Conservation (phyloP, 2,113 vertebrate species). For the Lanius ludovicianus region DNA sequence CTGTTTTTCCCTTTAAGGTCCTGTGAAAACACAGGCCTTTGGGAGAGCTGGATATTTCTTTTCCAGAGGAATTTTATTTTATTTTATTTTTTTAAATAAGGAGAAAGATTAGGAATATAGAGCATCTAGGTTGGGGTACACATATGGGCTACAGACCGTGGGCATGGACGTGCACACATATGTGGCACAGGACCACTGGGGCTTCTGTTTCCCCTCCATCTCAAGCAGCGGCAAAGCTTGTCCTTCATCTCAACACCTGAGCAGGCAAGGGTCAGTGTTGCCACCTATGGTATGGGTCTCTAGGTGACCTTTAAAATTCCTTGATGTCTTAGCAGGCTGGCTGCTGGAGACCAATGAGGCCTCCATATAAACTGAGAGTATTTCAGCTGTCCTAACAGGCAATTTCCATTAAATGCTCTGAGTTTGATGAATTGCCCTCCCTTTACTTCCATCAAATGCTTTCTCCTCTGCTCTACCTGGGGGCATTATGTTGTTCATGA, state of each 20-base stretch:
- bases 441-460: not conserved
- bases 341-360: not conserved
- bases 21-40: not conserved
- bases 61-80: not conserved
- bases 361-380: not conserved
- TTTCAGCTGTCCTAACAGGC: not conserved
- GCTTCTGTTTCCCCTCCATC: not conserved
- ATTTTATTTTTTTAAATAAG: not conserved
- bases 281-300: not conserved
- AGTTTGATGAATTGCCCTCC: not conserved
- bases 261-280: not conserved
- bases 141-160: not conserved
- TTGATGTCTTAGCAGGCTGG: not conserved
- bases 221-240: not conserved
- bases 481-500: not conserved
- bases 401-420: not conserved
- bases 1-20: not conserved
- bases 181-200: accelerated
- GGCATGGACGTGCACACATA: not conserved
- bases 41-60: not conserved
- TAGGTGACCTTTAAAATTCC: not conserved
- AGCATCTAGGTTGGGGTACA: not conserved
- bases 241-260: not conserved
- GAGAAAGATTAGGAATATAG: not conserved
- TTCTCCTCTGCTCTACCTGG: not conserved